Conservation (phyloP, 2,888 invertebrate genomes). For the Myopa tessellatipennis region DNA sequence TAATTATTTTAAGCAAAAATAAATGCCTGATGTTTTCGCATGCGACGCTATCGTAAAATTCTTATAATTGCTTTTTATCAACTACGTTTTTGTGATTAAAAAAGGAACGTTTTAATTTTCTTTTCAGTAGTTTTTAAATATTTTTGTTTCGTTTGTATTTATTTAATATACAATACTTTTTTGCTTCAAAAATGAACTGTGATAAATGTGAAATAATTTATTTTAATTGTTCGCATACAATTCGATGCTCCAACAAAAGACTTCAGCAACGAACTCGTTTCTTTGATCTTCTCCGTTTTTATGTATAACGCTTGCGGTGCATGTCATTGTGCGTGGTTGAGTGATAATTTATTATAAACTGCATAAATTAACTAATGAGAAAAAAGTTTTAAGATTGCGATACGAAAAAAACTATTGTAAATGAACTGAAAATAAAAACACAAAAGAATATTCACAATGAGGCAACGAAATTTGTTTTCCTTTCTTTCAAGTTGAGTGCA, state of each 20-base stretch:
- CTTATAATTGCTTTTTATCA: too few relatives aligned
- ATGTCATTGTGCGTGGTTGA: background rate
- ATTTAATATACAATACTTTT: background rate
- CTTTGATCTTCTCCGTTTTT: background rate
- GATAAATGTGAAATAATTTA: constrained; percentile 4
- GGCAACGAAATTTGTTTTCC: background rate
- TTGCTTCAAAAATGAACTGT: background rate
- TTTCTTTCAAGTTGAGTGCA: constrained; percentile 34
- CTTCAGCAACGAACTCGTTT: constrained; percentile 41
- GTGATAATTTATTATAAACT: background rate
- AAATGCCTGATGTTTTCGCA: too few relatives aligned
- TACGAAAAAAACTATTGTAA: background rate
- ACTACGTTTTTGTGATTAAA: too few relatives aligned
- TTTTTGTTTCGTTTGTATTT: background rate
- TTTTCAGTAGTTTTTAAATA: background rate
- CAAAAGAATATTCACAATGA: too few relatives aligned
- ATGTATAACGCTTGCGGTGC: background rate
- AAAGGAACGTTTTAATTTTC: background rate
- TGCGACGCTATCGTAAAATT: too few relatives aligned
- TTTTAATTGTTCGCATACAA: background rate
- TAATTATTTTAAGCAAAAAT: too few relatives aligned
- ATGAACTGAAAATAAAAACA: background rate
- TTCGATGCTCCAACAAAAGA: constrained; percentile 27
- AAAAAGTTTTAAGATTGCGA: background rate
- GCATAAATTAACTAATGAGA: background rate